Base-by-base conservation (phyloP, 2,113 vertebrate species). In the Rhabdornis inornatus region DNA sequence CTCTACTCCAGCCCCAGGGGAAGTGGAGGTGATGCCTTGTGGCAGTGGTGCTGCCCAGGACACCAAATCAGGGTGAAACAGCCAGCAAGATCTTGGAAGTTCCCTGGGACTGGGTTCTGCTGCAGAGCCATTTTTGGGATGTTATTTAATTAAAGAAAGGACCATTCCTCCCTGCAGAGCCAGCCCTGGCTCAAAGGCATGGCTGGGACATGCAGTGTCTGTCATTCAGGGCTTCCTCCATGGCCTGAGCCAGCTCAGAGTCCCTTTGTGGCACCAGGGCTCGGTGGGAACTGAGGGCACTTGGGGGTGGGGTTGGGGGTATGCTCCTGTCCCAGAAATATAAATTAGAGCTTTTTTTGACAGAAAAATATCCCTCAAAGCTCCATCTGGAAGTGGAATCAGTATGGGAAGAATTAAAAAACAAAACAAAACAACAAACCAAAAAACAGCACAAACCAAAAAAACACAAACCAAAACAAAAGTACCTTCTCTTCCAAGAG, bases 261-360 rank as follows among this genome's bases (percentile, higher is more conserved):
- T 87, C 16, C 61, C 24, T 44, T 50, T 25, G 63, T 64, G 77
- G 28, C n/a, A 61, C 24, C 0, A 1, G 50, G n/a, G 56, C 42
- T 84, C 0, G 0, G 27, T 35, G 49, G 40, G 45, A 57, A 44
- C 28, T 1, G 5, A 69, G 40, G 31, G 7, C 9, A 33, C 2
- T 0, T 6, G 3, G 15, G 42, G 23, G 2, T 20, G 31, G 19
- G 14, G 7, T 44, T 10, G 14, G 13, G 9, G 1, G 31, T 27
- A 31, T 0, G 0, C 17, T 4, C 5, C 47, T 66, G 12, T 23
- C 0, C 0, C 42, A 66, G 84, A 81, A 82, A 84, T 82, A 75
- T 9, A 30, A 81, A n/a, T 61, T 70, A 1, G 4, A 27, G 18
- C 10, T 27, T 44, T 64, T 70, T 53, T 24, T 6, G 35, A 33